Base-by-base conservation (phyloP, 2,888 invertebrate species). In the Andrena dorsata region DNA sequence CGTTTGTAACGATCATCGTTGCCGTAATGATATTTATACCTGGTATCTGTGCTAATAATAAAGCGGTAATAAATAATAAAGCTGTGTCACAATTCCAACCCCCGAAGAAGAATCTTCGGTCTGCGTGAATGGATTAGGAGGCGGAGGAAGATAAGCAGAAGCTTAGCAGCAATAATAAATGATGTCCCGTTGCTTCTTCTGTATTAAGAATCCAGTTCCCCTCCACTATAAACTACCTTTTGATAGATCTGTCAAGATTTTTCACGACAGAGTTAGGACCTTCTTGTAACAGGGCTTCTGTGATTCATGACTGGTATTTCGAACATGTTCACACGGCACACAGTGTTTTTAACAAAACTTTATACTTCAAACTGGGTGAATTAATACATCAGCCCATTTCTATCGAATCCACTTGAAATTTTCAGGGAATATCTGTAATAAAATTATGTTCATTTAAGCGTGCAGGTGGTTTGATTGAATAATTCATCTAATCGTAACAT, bases 141-240 rank as follows among this genome's bases (percentile, higher is more conserved):
- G n/a, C 26, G 49, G 66, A 60, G 51, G 8, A 58, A 65, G 64
- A 58, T 58, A 64, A 47, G 72, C 68, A 49, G 35, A 60, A 53
- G 26, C 61, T 32, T 85, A 86, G 88, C 87, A 86, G 86, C 90
- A 91, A 90, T 92, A 91, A 91, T 91, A 90, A 91, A 91, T 89
- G 91, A 88, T 86, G 88, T 86, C 88, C 88, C 89, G 89, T 91
- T 91, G 90, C 90, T 90, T 87, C 89, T 87, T 90, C 89, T 90
- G 90, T 90, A 91, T 91, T 88, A 89, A 90, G 90, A 91, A 90
- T 88, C 88, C 76, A 86, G 66, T 70, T 58, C 53, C 35, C 60
- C 74, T 41, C 13, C 41, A 16, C 41, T 72, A 77, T 80, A 75
- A 76, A 68, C 58, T 53, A 49, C 35, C 64, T 28, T 10, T 49